These are phyloP conservation scores for Timema podura DNA, from an alignment of 2,888 invertebrate species.

Conservation along the genomic window DNA sequence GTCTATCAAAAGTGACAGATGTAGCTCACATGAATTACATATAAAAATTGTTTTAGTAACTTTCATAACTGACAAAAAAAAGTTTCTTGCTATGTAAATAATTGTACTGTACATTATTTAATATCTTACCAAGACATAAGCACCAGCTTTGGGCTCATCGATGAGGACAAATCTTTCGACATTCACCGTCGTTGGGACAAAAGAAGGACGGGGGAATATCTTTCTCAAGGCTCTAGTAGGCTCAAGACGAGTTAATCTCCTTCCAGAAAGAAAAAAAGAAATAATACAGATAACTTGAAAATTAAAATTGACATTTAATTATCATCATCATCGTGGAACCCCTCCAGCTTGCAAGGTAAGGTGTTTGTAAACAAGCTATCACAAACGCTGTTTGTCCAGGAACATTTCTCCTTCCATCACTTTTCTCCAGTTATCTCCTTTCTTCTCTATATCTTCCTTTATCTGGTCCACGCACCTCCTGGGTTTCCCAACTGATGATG, in stretches of 20 bases:
- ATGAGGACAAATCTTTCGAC: constrained; percentile 73
- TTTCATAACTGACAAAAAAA: no score
- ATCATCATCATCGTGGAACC: constrained; percentile 1
- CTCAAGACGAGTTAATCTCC: constrained; percentile 75
- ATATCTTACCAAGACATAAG: constrained; percentile 56
- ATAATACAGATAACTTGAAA: neutral
- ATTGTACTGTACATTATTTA: neutral
- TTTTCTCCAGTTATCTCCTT: no score
- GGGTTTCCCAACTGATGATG: no score
- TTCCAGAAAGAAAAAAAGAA: constrained; percentile 41
- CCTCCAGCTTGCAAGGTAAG: neutral
- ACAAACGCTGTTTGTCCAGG: no score
- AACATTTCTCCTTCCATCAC: no score
- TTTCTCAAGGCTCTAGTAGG: constrained; percentile 66
- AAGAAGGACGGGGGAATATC: constrained; percentile 66
- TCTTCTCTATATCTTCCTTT: no score
- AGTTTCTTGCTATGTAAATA: no score
- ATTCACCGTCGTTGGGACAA: constrained; percentile 49
- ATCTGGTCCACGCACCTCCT: no score
- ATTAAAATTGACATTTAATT: constrained; percentile 8
- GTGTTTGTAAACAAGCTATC: neutral
- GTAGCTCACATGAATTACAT: no score
- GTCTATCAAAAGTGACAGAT: no score
- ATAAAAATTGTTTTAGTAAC: no score
- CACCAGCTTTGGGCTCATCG: constrained; percentile 62